A percentile compares a stretch with the other conserved stretches of the same genome.
These are phyloP conservation scores for Rhinichthys klamathensis DNA, from an alignment of 2,113 vertebrate species.

Conservation along the genomic window DNA sequence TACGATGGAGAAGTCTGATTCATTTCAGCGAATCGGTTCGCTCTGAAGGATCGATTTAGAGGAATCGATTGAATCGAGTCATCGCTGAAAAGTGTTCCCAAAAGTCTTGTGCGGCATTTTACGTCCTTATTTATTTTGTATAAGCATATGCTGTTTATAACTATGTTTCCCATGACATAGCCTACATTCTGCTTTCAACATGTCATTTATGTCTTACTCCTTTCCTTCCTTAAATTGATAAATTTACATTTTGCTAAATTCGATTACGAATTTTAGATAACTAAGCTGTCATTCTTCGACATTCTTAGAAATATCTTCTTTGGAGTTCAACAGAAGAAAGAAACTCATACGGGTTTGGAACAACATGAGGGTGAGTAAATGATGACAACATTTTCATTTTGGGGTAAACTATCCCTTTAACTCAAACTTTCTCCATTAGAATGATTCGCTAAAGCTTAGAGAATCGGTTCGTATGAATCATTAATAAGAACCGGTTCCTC, in stretches of 20 bases:
- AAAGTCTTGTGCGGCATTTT: not conserved
- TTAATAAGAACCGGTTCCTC: not conserved
- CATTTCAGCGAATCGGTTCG: not conserved
- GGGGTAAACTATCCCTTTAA: too few relatives aligned
- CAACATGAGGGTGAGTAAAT: too few relatives aligned
- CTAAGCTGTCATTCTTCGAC: too few relatives aligned
- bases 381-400: too few relatives aligned
- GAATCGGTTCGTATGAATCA: conserved; percentile 10
- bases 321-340: not conserved
- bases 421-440: not conserved
- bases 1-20: not conserved
- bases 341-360: too few relatives aligned
- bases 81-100: not conserved
- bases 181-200: not conserved
- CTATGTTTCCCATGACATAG: not conserved
- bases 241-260: not conserved
- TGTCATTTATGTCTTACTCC: not conserved
- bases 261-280: not conserved
- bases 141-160: not conserved
- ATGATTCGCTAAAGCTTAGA: not conserved
- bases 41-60: not conserved
- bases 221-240: not conserved
- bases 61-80: conserved; percentile 5
- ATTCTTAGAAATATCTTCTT: not conserved
- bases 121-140: not conserved